A percentile compares a stretch with the other conserved stretches of the same genome.
Conservation (phyloP, 1,140 invertebrate genomes). For the Sogatella furcifera region DNA sequence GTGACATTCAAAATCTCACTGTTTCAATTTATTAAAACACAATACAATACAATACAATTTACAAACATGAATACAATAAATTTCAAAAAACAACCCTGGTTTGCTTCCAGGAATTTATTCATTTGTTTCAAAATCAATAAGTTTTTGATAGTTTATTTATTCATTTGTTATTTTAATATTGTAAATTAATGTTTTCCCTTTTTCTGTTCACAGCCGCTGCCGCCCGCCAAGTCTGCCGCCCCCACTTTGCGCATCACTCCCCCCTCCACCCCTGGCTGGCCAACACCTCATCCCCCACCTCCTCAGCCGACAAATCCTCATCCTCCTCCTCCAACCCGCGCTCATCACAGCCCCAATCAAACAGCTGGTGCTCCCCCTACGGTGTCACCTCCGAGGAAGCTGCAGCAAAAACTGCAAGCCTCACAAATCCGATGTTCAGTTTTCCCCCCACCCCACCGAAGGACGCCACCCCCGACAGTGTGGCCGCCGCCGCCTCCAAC, state of each 20-base stretch:
- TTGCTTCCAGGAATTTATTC: no score
- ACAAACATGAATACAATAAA: no score
- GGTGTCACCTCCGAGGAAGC: conserved; percentile 5
- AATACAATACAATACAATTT: no score
- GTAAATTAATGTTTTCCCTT: neutral
- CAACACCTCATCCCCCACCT: conserved; percentile 1
- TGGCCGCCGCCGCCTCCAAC: conserved; percentile 20
- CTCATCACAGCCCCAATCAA: neutral
- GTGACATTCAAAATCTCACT: no score
- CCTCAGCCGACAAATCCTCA: conserved; percentile 3
- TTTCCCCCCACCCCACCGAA: conserved; percentile 25
- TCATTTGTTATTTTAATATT: no score
- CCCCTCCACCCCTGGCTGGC: conserved; percentile 18
- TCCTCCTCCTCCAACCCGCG: conserved; percentile 1
- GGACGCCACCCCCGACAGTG: conserved; percentile 22
- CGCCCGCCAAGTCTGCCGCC: conserved; percentile 21
- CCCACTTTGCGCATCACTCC: conserved; percentile 17
- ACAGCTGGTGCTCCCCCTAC: conserved; percentile 16
- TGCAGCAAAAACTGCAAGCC: conserved; percentile 1
- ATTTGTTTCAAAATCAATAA: no score
- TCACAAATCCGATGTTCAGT: conserved; percentile 23
- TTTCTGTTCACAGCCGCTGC: conserved; percentile 9
- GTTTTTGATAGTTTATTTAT: no score
- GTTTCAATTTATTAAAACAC: no score
- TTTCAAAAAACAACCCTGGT: no score